phyloP scores from a whole-genome alignment of 2,797 vertebrate species.

The Melanotaenia nigrans region DNA sequence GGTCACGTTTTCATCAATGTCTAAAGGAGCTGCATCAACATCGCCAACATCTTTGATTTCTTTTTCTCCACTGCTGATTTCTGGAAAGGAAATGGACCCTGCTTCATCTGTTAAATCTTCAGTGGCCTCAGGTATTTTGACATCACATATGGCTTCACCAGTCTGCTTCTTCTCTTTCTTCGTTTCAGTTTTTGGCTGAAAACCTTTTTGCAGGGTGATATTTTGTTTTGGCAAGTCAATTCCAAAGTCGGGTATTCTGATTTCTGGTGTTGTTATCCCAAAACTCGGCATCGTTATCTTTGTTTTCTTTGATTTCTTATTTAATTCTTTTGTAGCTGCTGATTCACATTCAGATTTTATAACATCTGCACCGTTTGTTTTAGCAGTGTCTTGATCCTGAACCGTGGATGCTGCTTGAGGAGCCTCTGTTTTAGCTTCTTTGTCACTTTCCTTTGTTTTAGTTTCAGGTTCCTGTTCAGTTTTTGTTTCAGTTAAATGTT shows the following conservation, averaged over 20 bases:
- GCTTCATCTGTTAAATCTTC: conserved; percentile 50
- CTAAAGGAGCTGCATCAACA: conserved; percentile 26
- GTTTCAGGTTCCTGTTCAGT: conserved; percentile 39
- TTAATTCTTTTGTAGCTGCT: conserved; percentile 33
- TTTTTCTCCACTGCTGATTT: conserved; percentile 22
- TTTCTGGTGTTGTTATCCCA: conserved; percentile 68
- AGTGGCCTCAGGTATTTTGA: conserved; percentile 47
- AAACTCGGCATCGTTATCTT: conserved; percentile 60
- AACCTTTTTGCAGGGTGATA: conserved; percentile 45
- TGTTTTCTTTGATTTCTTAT: conserved; percentile 66
- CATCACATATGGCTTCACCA: conserved; percentile 30
- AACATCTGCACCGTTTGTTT: conserved; percentile 20
- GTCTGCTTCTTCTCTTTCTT: conserved; percentile 10
- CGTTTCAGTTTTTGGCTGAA: conserved; percentile 31
- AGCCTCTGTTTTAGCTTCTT: conserved; percentile 50
- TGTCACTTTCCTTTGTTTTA: conserved; percentile 36
- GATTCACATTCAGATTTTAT: conserved; percentile 28
- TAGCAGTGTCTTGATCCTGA: conserved; percentile 11
- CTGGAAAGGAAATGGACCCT: background rate
- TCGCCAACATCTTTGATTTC: conserved; percentile 27
- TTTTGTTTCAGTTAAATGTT: conserved; percentile 52
- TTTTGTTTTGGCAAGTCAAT: conserved; percentile 64
- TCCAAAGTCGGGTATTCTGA: conserved; percentile 67
- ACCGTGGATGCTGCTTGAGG: conserved; percentile 61
- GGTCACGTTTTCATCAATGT: conserved; percentile 30